Base-by-base conservation (phyloP, 2,113 vertebrate species). In the Phaethornis superciliosus region DNA sequence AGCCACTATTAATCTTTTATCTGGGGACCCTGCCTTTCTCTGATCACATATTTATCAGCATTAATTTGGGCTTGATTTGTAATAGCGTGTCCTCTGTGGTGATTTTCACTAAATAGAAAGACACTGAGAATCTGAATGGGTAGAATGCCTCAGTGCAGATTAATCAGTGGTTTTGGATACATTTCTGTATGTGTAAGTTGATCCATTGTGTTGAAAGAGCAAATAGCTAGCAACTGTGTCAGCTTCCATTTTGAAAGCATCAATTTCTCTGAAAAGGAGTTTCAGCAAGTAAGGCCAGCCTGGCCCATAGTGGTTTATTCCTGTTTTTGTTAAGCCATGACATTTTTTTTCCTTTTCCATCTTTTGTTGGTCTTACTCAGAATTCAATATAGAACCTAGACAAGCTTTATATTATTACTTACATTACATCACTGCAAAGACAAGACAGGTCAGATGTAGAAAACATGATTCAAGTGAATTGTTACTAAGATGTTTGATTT, bases 1-100 rank as follows among this genome's bases (percentile, higher is more conserved):
- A 95, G 76, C 85, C 84, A 81, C 95, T 96, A 97, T 90, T 90
- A 97, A 95, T 93, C 79, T 92, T 96, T 92, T 90, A 78, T 94
- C 93, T 95, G 67, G 95, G 71, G 92, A 92, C 80, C 78, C 54
- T 47, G 56, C 47, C 92, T 93, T 91, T 75, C 92, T 91, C 80
- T 96, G 93, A 95, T 97, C 95, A 94, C 71, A 90, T 54, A 89
- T 90, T 96, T 94, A 94, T 88, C 81, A 94, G 79, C 60, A 96
- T 96, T 96, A 92, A 93, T 96, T 96, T 83, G 88, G 78, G 75
- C 90, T 78, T 75, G 82, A 49, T 92, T 91, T 72, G 85, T 90
- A 94, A 84, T 51, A 80, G 21, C 28, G 3, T 35, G 44, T 82
- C 93, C 79, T 81, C 72, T 90, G 46, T 71, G 65, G 58, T 70